These are phyloP conservation scores for Periphyllus acericola DNA, from an alignment of 2,888 invertebrate genomes.

Conservation along the genomic window DNA sequence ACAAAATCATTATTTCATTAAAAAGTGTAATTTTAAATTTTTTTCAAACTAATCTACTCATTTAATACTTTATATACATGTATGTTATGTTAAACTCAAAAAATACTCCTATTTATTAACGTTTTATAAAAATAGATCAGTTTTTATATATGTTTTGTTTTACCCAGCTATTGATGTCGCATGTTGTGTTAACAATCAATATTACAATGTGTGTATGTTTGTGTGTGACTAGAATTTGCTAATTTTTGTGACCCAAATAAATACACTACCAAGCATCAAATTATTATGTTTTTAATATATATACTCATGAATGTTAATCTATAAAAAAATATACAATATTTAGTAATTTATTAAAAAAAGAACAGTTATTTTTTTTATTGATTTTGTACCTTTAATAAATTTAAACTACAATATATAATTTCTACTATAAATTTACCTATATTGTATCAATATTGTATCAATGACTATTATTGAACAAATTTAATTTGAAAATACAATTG, in stretches of 20 bases:
- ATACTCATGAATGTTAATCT: not conserved
- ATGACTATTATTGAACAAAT: not conserved
- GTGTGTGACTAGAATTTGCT: constrained; percentile 16
- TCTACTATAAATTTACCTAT: too few relatives aligned
- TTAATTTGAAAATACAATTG: not conserved
- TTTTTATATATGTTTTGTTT: constrained; percentile 27
- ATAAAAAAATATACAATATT: not conserved
- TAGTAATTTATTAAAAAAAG: not conserved
- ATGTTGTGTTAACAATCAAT: constrained; percentile 49
- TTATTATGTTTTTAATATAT: not conserved
- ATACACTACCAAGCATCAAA: constrained; percentile 1
- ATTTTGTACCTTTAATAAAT: too few relatives aligned
- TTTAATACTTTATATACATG: not conserved
- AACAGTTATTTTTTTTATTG: too few relatives aligned
- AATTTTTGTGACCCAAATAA: constrained; percentile 26
- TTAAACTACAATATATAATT: too few relatives aligned
- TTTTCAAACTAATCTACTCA: not conserved
- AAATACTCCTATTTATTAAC: not conserved
- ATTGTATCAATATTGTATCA: not conserved
- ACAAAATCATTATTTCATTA: constrained; percentile 1
- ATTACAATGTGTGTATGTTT: constrained; percentile 18
- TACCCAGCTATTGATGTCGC: constrained; percentile 37
- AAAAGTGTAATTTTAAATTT: not conserved
- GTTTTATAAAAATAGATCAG: not conserved
- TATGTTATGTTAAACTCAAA: not conserved